A percentile compares a stretch with the other conserved stretches of the same genome.
Evolutionary conservation across 2,113 vertebrate genomes (phyloP).

Genomic region (Ammospiza nelsoni): DNA sequence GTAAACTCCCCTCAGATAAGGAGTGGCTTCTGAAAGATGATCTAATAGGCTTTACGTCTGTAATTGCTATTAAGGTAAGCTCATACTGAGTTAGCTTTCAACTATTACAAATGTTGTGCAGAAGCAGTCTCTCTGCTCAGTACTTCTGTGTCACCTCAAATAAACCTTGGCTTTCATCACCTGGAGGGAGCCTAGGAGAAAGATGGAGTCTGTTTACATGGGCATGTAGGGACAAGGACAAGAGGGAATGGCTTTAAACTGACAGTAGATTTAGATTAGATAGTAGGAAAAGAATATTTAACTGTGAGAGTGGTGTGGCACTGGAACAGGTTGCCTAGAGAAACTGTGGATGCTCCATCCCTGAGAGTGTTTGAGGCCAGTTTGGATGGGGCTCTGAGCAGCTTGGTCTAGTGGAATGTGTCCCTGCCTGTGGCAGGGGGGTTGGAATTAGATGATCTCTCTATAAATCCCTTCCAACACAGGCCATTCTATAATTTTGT

Average conservation of each 20-base stretch:
- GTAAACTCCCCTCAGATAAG: neutral
- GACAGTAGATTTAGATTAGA: neutral
- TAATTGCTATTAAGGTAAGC: neutral
- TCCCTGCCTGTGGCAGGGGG: accelerated
- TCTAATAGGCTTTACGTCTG: neutral
- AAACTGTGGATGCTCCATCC: neutral
- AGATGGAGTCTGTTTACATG: neutral
- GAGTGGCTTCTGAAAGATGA: neutral
- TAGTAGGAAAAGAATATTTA: neutral
- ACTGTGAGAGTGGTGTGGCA: neutral
- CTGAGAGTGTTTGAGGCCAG: neutral
- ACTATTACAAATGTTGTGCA: neutral
- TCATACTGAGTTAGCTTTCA: neutral
- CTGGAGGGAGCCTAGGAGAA: neutral
- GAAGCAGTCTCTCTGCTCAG: neutral
- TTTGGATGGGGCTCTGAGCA: neutral
- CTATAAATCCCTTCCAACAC: neutral
- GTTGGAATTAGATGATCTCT: neutral
- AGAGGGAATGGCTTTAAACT: neutral
- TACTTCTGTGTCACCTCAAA: neutral
- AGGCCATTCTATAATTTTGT: neutral
- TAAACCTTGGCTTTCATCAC: neutral
- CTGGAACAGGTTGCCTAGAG: neutral
- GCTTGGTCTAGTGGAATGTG: neutral
- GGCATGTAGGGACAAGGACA: neutral